Percentiles rank a stretch among this genome's conserved stretches.
Conservation (phyloP, 1,140 invertebrate genomes). For the Phymorhynchus buccinoides region DNA sequence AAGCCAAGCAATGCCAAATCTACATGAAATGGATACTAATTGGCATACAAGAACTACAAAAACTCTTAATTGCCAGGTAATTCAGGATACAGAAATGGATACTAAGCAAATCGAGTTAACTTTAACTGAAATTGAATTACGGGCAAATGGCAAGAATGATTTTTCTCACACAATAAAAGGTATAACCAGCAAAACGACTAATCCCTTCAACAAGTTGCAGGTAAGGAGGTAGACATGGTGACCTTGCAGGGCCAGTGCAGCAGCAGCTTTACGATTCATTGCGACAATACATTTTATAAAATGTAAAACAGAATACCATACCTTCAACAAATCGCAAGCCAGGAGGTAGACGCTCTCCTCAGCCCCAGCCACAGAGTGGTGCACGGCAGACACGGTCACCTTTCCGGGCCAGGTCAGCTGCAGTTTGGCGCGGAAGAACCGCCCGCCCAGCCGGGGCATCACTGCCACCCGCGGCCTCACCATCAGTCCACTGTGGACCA, state of each 20-base stretch:
- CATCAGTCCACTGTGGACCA: conserved; percentile 33
- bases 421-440: conserved; percentile 41
- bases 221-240: no score
- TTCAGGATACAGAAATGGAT: no score
- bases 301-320: no score
- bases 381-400: conserved; percentile 38
- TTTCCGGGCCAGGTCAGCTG: conserved; percentile 44
- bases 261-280: no score
- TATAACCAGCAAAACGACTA: not conserved
- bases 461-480: conserved; percentile 6
- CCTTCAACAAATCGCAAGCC: conserved; percentile 46
- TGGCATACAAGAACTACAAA: no score
- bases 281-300: not conserved
- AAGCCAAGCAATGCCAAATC: no score
- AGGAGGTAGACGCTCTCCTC: conserved; percentile 47
- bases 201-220: no score
- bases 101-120: not conserved
- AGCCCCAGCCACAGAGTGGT: conserved; percentile 32
- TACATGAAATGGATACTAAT: no score
- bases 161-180: no score
- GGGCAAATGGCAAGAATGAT: not conserved
- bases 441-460: not conserved
- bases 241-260: no score
- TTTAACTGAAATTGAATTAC: not conserved
- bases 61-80: no score